Evolutionary conservation across 2,888 invertebrate genomes (phyloP).

Genomic region (Halocaridina rubra): DNA sequence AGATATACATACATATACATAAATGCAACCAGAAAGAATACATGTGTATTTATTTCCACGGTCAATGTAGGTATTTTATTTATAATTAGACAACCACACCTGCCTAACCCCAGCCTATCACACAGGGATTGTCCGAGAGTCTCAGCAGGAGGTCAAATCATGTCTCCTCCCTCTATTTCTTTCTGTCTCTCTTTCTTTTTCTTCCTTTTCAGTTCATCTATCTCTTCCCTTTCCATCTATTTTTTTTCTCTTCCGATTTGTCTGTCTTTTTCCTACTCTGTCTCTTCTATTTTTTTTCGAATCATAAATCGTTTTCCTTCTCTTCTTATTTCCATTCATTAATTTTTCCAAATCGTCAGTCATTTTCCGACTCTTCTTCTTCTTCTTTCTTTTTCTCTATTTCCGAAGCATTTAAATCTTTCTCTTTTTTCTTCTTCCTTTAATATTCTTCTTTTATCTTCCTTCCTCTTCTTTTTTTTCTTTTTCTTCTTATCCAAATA

Average conservation of each 20-base stretch:
- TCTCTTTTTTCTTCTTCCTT: neutral
- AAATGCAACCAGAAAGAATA: neutral
- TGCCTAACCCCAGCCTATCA: too few species aligned
- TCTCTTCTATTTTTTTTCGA: neutral
- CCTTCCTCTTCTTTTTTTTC: neutral
- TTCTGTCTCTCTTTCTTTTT: neutral
- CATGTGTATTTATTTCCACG: too few species aligned
- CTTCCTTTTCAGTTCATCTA: neutral
- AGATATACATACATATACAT: neutral
- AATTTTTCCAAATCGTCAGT: neutral
- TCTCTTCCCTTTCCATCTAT: neutral
- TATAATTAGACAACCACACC: too few species aligned
- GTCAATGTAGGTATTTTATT: too few species aligned
- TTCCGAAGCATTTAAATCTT: neutral
- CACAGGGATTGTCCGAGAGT: neutral
- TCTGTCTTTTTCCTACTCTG: neutral
- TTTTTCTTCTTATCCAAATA: conserved; percentile 3
- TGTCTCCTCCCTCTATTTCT: too few species aligned
- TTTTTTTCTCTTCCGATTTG: neutral
- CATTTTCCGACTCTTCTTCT: neutral
- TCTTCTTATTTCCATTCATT: conserved; percentile 1
- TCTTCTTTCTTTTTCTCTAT: neutral
- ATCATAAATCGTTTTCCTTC: neutral
- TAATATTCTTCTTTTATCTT: neutral
- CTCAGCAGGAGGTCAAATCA: neutral